Evolutionary conservation across 2,888 invertebrate genomes (phyloP), one percentile per base, ranked within the genome.

Genomic region (Lapara coniferarum): DNA sequence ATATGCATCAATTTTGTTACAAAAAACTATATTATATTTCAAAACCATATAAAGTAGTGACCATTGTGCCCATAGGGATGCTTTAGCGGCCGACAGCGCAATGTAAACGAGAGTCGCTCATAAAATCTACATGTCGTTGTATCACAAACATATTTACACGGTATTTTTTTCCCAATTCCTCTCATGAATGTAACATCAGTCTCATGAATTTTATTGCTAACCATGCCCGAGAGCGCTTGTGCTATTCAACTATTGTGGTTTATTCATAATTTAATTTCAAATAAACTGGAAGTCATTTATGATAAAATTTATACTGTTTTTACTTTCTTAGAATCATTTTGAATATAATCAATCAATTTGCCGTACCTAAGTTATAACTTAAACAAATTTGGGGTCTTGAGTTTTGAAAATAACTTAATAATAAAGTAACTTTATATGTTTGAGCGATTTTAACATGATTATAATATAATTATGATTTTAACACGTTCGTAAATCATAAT

Each of bases 141-240:
- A 69, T 66, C 56, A 66, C 55, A 66, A 69, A 57, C 57, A 55
- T 49, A 56, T 70, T 67, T 70, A 55, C 56, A 67, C 57, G 69
- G 74, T 73, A 74, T 76, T 82, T 81, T 83, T 82, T 81, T 81
- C 76, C 74, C 75, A 76, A 78, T 82, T 78, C 77, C 74, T 74
- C 82, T 84, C 82, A 85, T 85, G 83, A 85, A 85, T 84, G 82
- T 83, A 81, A 83, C 85, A 83, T 79, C 74, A 81, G 81, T 67
- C 82, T 85, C 84, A 85, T 86, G 84, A 84, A 86, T 86, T 84
- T 85, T 85, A 86, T 85, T 85, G 81, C 78, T 71, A 67, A 72
- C 73, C 51, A 59, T 72, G 71, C 72, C 72, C 73, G 77, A 67
- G 70, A 70, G 73, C 73, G 76, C 71, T 68, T 77, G 69, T 68